phyloP scores from a whole-genome alignment of 2,888 invertebrate species.

The Oscheius onirici region DNA sequence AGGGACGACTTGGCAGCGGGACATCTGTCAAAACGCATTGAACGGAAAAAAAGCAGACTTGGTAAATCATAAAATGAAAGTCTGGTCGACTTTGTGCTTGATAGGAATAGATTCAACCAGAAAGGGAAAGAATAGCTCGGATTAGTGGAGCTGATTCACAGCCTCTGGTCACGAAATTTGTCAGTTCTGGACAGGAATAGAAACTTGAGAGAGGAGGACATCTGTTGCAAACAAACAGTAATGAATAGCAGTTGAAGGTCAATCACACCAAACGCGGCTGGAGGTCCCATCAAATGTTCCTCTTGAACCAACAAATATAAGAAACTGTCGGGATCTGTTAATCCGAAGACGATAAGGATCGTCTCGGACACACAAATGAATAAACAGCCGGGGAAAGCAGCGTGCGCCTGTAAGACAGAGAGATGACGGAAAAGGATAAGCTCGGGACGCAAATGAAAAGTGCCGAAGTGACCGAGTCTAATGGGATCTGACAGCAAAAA shows the following conservation, averaged over 20 bases:
- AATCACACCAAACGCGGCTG: not conserved
- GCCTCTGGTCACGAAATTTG: too few species aligned
- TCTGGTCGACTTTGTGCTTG: too few species aligned
- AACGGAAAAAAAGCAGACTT: too few species aligned
- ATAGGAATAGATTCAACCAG: too few species aligned
- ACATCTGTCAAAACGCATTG: too few species aligned
- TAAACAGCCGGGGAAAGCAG: too few species aligned
- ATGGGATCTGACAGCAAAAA: conserved; percentile 9
- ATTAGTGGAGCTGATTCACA: too few species aligned
- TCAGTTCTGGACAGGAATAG: too few species aligned
- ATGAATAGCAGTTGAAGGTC: conserved; percentile 30
- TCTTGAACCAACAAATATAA: not conserved
- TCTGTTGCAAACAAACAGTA: conserved; percentile 30
- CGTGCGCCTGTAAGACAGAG: not conserved
- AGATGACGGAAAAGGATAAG: conserved; percentile 10
- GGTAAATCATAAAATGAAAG: too few species aligned
- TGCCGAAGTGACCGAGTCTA: conserved; percentile 6
- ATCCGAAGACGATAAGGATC: conserved; percentile 22
- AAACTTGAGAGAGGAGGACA: conserved; percentile 2
- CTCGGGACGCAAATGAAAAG: not conserved
- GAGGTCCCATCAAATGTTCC: not conserved
- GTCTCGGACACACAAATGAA: conserved; percentile 23
- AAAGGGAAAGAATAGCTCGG: too few species aligned
- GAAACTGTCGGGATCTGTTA: conserved; percentile 18
- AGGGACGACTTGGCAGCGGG: too few species aligned